A percentile compares a stretch with the other conserved stretches of the same genome.
Evolutionary conservation across 2,888 invertebrate species (phyloP).

Genomic region (Sepiola atlantica): DNA sequence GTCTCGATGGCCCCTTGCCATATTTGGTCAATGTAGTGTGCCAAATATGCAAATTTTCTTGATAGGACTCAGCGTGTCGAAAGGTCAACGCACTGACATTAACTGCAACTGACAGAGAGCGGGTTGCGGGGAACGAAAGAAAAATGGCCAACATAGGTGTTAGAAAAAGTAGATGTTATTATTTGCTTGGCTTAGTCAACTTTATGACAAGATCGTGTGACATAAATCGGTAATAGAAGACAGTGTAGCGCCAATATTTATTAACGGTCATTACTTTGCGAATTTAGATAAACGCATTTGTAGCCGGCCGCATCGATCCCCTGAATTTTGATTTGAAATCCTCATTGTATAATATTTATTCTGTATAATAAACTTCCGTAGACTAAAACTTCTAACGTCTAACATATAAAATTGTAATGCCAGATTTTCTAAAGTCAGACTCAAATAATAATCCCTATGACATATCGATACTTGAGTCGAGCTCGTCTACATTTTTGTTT

Average conservation of each 20-base stretch:
- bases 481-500: no score
- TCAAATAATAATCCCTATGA: no score
- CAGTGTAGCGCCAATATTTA: background rate
- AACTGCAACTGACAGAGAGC: background rate
- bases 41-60: background rate
- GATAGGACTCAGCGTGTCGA: background rate
- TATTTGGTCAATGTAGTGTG: background rate
- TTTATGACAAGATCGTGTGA: background rate
- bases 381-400: no score
- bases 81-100: background rate
- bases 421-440: no score
- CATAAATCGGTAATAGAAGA: background rate
- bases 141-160: background rate
- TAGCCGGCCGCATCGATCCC: no score
- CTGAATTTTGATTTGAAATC: no score
- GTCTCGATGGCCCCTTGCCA: background rate
- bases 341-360: no score
- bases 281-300: no score
- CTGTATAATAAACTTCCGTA: no score
- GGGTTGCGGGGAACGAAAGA: background rate
- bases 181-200: background rate
- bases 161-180: background rate
- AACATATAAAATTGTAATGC: no score
- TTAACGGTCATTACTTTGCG: no score
- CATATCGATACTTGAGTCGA: no score